Evolutionary conservation across 2,113 vertebrate species (phyloP).

Genomic region (Aix galericulata): DNA sequence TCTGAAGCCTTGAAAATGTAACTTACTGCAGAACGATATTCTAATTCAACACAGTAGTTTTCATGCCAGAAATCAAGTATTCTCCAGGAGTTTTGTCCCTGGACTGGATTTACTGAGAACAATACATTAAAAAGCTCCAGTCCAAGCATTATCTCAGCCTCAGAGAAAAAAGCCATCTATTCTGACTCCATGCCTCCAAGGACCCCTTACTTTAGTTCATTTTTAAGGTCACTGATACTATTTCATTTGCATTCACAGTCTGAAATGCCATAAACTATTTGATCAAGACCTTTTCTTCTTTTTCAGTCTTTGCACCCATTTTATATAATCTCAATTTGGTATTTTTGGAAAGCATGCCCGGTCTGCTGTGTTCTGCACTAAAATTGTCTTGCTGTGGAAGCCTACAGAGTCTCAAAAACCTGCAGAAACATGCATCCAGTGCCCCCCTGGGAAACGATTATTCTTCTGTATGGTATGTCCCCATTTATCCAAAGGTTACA

Average conservation of each 20-base stretch:
- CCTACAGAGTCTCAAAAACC: not conserved
- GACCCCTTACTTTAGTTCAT: conserved; percentile 9
- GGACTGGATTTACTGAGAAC: conserved; percentile 15
- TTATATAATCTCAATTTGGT: conserved; percentile 7
- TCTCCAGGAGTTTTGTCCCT: conserved; percentile 23
- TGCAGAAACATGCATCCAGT: not conserved
- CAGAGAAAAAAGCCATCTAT: not conserved
- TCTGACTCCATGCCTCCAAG: not conserved
- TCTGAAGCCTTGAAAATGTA: not conserved
- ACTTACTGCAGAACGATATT: not conserved
- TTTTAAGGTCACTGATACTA: conserved; percentile 41
- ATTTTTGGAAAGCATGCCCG: conserved; percentile 28
- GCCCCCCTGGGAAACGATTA: not conserved
- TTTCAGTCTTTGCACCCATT: not conserved
- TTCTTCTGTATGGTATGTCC: not conserved
- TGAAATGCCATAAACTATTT: conserved; percentile 40
- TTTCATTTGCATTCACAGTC: conserved; percentile 40
- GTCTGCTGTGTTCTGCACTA: not conserved
- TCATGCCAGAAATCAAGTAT: conserved; percentile 18
- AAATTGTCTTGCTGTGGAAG: not conserved
- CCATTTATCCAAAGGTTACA: not conserved
- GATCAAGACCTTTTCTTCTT: not conserved
- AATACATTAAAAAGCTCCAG: conserved; percentile 10
- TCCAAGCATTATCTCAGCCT: conserved; percentile 11
- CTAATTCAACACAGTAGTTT: not conserved